These are phyloP conservation scores for Lucinisca nassula DNA, from an alignment of 2,888 invertebrate species.

Conservation along the genomic window DNA sequence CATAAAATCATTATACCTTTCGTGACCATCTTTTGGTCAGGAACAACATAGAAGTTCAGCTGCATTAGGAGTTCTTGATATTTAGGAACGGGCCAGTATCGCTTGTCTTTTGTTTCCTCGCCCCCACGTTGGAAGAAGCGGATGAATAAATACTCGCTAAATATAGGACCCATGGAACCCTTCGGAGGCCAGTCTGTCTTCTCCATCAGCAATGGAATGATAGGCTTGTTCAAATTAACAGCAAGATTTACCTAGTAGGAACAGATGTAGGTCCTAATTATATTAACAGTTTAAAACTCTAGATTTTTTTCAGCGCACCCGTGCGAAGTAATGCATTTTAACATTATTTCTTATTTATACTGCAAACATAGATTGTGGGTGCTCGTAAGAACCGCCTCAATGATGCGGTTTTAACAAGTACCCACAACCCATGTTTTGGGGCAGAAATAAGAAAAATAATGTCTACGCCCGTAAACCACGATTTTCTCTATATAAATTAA, in stretches of 20 bases:
- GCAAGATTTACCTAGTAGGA: conserved; percentile 86
- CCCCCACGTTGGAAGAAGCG: conserved; percentile 80
- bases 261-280: no score
- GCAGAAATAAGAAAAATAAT: no score
- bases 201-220: conserved; percentile 86
- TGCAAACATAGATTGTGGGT: no score
- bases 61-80: conserved; percentile 87
- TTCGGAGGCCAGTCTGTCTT: conserved; percentile 86
- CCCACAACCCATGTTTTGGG: no score
- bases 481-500: no score
- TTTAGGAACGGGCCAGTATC: conserved; percentile 84
- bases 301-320: no score
- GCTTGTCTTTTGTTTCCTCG: conserved; percentile 78
- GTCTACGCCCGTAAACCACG: no score
- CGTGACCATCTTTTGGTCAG: conserved; percentile 74
- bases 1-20: conserved; percentile 71
- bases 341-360: no score
- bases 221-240: conserved; percentile 83
- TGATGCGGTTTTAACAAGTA: no score
- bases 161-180: conserved; percentile 87
- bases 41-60: conserved; percentile 79
- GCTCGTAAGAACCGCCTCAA: no score
- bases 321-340: no score
- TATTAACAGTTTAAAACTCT: no score
- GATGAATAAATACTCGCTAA: conserved; percentile 86